These are phyloP conservation scores for Coleophora flavipennella DNA, from an alignment of 2,888 invertebrate genomes.

Conservation along the genomic window DNA sequence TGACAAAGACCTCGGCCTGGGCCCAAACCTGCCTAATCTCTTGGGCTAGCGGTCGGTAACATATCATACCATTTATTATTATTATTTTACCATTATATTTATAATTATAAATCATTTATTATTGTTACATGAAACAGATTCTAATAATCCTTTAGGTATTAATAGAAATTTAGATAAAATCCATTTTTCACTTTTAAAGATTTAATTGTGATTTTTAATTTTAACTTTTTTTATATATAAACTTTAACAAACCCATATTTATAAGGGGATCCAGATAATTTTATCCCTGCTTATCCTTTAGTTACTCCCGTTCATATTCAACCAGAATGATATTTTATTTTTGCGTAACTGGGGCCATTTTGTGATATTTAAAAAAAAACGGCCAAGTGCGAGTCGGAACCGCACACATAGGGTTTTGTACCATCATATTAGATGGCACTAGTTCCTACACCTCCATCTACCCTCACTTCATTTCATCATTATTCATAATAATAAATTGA, in stretches of 20 bases:
- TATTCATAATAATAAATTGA: too few relatives aligned
- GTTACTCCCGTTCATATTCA: slow-evolving; percentile 83
- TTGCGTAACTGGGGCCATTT: slow-evolving; percentile 86
- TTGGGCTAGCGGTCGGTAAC: too few relatives aligned
- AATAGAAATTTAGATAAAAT: slow-evolving; percentile 78
- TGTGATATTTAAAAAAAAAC: too few relatives aligned
- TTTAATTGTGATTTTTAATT: slow-evolving; percentile 72
- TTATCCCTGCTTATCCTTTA: slow-evolving; percentile 78
- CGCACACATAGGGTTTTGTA: too few relatives aligned
- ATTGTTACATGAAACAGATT: slow-evolving; percentile 79
- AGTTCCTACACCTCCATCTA: too few relatives aligned
- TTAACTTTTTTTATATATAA: slow-evolving; percentile 63
- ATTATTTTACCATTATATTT: slow-evolving; percentile 77
- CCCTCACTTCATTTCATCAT: too few relatives aligned
- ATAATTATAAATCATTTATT: slow-evolving; percentile 76
- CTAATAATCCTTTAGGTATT: slow-evolving; percentile 75
- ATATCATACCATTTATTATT: slow-evolving; percentile 81
- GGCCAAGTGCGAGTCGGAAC: too few relatives aligned
- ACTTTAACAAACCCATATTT: slow-evolving; percentile 71
- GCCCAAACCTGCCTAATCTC: too few relatives aligned
- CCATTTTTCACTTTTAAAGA: slow-evolving; percentile 78
- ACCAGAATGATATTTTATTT: slow-evolving; percentile 89
- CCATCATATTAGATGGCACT: too few relatives aligned
- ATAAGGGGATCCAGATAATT: slow-evolving; percentile 82
- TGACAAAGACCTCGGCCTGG: too few relatives aligned